Evolutionary conservation across 2,797 vertebrate genomes (phyloP), one percentile per base, ranked within the genome.

Genomic region (Channallabes apus): DNA sequence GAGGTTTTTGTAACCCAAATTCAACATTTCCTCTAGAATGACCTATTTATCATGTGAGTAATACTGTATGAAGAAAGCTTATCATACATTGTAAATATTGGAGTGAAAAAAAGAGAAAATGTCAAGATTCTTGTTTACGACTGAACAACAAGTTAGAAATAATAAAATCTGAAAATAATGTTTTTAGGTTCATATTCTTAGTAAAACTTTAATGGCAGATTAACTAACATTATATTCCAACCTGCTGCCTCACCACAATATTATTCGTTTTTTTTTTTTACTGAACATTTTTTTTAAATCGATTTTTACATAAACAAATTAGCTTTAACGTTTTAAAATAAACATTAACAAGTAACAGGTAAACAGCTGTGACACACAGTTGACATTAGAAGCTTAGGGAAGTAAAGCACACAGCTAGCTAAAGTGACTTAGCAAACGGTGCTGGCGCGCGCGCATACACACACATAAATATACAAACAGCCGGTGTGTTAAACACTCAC

Each of bases 401-500:
- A 75, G 65, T 68, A 58, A 71, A n/a, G 69, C 65, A 85, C 24
- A 73, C 4, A 73, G 58, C 58, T 17, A 64, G 59, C 32, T 9
- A 64, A 62, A 0, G 1, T 12, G 38, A 12, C 35, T 73, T 18
- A 80, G 61, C 59, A 8, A 41, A 80, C 29, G 18, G 0, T 12
- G 27, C 58, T 12, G 15, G 17, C 17, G 29, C 56, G 29, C 32
- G 6, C 27, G 6, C 46, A 9, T 14, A 35, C n/a, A 4, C 27
- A 58, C 51, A 56, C 8, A 62, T 11, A n/a, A 2, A 79, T 4
- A 46, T 8, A 72, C 69, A 24, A 18, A 3, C 29, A 35, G 29
- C 71, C 24, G 27, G 6, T 9, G 17, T 35, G 51, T 5, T 15
- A 80, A 27, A 0, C 35, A 93, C 95, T 94, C 89, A 95, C 94